phyloP scores from a whole-genome alignment of 2,888 invertebrate genomes.

The Arge pagana region DNA sequence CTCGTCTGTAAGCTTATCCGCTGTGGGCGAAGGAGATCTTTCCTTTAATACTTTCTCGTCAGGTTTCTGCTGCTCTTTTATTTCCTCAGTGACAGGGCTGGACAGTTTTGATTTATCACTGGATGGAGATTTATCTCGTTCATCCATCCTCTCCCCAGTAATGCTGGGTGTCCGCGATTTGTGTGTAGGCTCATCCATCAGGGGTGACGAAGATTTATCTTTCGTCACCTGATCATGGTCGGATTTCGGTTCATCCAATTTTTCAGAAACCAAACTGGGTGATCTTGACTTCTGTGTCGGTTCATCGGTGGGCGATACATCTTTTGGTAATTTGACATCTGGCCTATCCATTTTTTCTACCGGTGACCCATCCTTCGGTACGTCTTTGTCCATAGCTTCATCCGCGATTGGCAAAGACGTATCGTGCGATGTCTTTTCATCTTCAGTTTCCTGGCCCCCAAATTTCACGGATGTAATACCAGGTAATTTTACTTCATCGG shows the following conservation, averaged over 20 bases:
- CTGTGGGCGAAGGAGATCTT: neutral
- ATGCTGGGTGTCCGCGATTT: slow-evolving; percentile 1
- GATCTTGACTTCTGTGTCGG: slow-evolving; percentile 1
- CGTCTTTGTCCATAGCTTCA: no score
- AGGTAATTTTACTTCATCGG: slow-evolving; percentile 15
- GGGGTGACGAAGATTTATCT: neutral
- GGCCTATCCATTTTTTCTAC: no score
- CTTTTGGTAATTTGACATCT: no score
- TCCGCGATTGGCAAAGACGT: neutral
- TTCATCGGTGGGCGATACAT: neutral
- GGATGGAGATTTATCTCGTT: slow-evolving; percentile 9
- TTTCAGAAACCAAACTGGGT: neutral
- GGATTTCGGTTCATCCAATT: neutral
- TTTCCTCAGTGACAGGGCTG: neutral
- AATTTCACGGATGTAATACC: neutral
- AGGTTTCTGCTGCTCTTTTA: neutral
- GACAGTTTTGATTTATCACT: no score
- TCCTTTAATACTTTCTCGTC: neutral
- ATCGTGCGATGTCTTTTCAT: neutral
- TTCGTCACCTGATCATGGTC: neutral
- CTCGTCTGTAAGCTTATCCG: neutral
- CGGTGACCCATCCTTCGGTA: no score
- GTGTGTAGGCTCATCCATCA: neutral
- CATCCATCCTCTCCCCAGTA: neutral
- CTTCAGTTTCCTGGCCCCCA: neutral